Percentiles rank a stretch among this genome's conserved stretches.
Evolutionary conservation across 2,797 vertebrate species (phyloP).

Genomic region (Myripristis murdjan): DNA sequence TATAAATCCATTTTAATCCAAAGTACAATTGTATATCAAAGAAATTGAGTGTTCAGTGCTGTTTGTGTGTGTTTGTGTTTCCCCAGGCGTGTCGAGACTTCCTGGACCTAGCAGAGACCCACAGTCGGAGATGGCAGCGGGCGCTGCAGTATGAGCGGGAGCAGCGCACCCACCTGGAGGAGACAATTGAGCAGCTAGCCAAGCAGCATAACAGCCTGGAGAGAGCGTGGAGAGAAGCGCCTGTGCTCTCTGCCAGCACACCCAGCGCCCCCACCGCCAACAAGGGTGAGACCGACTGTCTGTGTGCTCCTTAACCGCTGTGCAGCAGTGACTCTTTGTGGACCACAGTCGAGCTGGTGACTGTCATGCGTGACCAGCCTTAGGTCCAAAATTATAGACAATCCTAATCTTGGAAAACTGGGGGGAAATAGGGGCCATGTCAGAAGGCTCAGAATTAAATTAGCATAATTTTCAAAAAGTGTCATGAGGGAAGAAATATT

Average conservation of each 20-base stretch:
- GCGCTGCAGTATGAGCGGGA: conserved; percentile 97
- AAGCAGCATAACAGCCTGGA: conserved; percentile 99
- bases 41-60: background rate
- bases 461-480: background rate
- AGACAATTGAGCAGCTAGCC: conserved; percentile 98
- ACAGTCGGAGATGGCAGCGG: conserved; percentile 98
- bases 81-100: conserved; percentile 96
- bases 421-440: conserved; percentile 20
- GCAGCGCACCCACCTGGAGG: conserved; percentile 94
- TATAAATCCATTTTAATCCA: background rate
- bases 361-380: conserved; percentile 37
- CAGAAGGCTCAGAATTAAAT: conserved; percentile 46
- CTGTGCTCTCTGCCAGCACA: conserved; percentile 82
- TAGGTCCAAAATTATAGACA: conserved; percentile 18
- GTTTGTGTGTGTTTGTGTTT: conserved; percentile 14
- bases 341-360: conserved; percentile 12
- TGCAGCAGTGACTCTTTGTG: background rate
- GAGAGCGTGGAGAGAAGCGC: conserved; percentile 93
- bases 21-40: background rate
- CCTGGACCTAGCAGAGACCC: conserved; percentile 94
- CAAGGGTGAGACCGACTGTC: conserved; percentile 85
- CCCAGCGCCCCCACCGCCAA: conserved; percentile 78
- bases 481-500: background rate
- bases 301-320: conserved; percentile 5
- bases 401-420: background rate